Evolutionary conservation across 2,113 vertebrate species (phyloP).

Genomic region (Formicarius rufipectus): DNA sequence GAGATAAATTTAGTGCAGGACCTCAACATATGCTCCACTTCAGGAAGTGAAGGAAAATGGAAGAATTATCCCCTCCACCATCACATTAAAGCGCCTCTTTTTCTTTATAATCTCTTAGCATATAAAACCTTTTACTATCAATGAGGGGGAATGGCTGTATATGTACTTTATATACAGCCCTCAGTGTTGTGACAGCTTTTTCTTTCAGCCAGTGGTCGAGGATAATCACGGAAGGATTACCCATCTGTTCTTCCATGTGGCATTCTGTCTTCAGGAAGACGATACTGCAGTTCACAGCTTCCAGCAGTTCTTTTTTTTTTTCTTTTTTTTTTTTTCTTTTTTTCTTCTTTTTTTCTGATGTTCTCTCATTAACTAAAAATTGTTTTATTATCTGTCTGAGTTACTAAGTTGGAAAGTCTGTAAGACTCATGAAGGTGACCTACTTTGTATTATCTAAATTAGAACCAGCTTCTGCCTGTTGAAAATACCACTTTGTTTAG

Average conservation of each 20-base stretch:
- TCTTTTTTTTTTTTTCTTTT: too few relatives aligned
- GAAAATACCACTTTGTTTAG: not conserved
- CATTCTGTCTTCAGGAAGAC: constrained; percentile 33
- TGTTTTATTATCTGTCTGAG: constrained; percentile 22
- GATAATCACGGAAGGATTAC: constrained; percentile 54
- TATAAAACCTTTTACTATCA: constrained; percentile 23
- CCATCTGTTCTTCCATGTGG: constrained; percentile 68
- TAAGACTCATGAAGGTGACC: constrained; percentile 21
- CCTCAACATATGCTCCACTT: not conserved
- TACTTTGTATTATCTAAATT: not conserved
- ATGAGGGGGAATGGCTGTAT: not conserved
- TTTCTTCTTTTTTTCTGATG: constrained; percentile 20
- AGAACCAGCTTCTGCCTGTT: not conserved
- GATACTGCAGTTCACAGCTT: constrained; percentile 37
- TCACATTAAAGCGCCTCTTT: not conserved
- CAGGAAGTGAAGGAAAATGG: constrained; percentile 3
- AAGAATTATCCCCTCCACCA: constrained; percentile 2
- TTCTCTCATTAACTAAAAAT: constrained; percentile 57
- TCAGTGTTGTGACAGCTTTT: constrained; percentile 26
- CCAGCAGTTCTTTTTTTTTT: constrained; percentile 25
- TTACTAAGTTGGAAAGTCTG: constrained; percentile 19
- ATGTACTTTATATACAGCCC: not conserved
- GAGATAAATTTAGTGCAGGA: not conserved
- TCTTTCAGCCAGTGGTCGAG: constrained; percentile 51
- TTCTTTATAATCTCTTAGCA: not conserved